phyloP scores from a whole-genome alignment of 1,140 invertebrate species.

The Pogonomyrmex barbatus region DNA sequence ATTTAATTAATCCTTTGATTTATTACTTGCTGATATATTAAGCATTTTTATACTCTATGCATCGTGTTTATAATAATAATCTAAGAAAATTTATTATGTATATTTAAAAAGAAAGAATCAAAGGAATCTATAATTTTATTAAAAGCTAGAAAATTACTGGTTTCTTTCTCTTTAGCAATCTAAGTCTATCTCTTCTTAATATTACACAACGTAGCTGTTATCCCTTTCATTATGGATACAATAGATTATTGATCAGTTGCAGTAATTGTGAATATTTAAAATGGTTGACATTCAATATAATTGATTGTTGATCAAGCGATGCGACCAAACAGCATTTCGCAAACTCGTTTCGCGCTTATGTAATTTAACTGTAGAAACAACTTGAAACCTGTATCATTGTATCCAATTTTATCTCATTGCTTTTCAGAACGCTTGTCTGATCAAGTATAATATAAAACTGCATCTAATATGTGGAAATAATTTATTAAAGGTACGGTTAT shows the following conservation, averaged over 20 bases:
- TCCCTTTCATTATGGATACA: constrained; percentile 26
- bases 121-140: background rate
- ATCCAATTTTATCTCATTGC: background rate
- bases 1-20: background rate
- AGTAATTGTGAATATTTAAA: constrained; percentile 3
- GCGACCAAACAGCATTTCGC: background rate
- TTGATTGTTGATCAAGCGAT: background rate
- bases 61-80: background rate
- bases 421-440: background rate
- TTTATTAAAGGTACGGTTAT: background rate
- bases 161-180: background rate
- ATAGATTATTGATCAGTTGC: constrained; percentile 27
- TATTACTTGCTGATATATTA: constrained; percentile 8
- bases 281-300: background rate
- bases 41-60: too few relatives aligned
- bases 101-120: background rate
- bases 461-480: background rate
- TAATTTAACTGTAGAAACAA: background rate
- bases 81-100: background rate
- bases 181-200: constrained; percentile 11
- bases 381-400: background rate
- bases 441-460: background rate
- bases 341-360: background rate
- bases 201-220: constrained; percentile 12
- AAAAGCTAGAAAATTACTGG: background rate